Evolutionary conservation across 2,113 vertebrate species (phyloP).

Genomic region (Paramormyrops kingsleyae): DNA sequence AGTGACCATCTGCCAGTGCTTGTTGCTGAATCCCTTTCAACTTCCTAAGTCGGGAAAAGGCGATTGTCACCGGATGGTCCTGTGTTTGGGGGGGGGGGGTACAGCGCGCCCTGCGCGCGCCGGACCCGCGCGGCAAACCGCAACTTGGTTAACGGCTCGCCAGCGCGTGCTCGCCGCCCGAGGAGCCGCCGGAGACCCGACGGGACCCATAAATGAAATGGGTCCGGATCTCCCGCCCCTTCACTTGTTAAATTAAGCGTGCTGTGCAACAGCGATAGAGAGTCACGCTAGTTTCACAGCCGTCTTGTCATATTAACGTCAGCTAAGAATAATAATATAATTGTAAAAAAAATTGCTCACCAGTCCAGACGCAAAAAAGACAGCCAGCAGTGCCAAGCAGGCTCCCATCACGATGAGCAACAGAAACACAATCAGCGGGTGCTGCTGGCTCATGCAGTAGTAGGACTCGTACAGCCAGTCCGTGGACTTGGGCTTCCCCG

Average conservation of each 20-base stretch:
- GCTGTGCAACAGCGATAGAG: background rate
- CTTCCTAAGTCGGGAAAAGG: background rate
- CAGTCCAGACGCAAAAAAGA: conserved; percentile 95
- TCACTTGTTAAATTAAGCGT: conserved; percentile 15
- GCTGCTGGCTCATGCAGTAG: conserved; percentile 98
- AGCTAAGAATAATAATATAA: background rate
- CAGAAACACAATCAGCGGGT: conserved; percentile 92
- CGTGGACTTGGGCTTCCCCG: conserved; percentile 66
- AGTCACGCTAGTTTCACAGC: background rate
- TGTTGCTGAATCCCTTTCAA: conserved; percentile 1
- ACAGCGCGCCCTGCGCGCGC: background rate
- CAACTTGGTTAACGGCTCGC: background rate
- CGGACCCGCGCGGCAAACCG: background rate
- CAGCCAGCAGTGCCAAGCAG: conserved; percentile 86
- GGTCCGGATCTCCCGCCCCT: background rate
- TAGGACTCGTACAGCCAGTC: conserved; percentile 98
- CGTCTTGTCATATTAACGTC: conserved; percentile 6
- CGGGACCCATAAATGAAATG: background rate
- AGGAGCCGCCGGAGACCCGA: background rate
- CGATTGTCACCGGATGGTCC: background rate
- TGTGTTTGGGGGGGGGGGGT: background rate
- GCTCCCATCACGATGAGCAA: conserved; percentile 95
- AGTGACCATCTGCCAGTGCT: background rate
- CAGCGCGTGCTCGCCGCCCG: background rate
- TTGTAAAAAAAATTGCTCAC: conserved; percentile 75